Evolutionary conservation across 2,888 invertebrate species (phyloP), one percentile per base, ranked within the genome.

Genomic region (Drosophila kuntzei): DNA sequence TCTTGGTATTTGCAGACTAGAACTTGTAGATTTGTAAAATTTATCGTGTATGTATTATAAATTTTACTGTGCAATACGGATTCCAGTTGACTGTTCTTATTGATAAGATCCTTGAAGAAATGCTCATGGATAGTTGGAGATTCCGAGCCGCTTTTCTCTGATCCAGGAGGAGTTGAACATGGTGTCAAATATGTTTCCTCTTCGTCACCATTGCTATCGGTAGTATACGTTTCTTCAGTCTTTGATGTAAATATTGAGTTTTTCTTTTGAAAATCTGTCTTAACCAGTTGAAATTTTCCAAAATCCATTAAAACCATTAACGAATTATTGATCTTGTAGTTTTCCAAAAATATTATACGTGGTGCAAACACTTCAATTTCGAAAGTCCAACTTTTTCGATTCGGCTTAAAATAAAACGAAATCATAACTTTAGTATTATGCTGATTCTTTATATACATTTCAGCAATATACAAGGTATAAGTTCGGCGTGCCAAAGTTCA

Each of bases 291-390:
- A 75, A 99, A 94, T 72, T 97, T 95, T 12, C 99, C 99, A 91
- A 99, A 96, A 93, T 98, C 98, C 47, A 98, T 95, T 55, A 98
- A 94, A 53, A 98, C 95, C 81, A 97, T 95, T 9, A 95, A 94
- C 0, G 96, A 95, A 90, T 95, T 96, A 58, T 95, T 94, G 81
- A 96, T 95, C 50, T 94, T 94, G 90, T 96, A 95, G 89, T 95
- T 94, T 90, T 98, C 97, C 39, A 97, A 97, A 73, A 98, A 94
- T 81, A 98, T 94, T 75, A 99, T 97, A 91, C 98, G 97, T 0
- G 98, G 98, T 2, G 98, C 98, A 4, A 97, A 97, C 74, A 99
- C 96, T 92, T 98, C 97, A 79, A 98, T 93, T 90, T 97, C 95
- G 70, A 98, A 93, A 74, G 97, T 96, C 98, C 98, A 98, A 14